Conservation (phyloP, 1,140 invertebrate genomes). For the Battus philenor region DNA sequence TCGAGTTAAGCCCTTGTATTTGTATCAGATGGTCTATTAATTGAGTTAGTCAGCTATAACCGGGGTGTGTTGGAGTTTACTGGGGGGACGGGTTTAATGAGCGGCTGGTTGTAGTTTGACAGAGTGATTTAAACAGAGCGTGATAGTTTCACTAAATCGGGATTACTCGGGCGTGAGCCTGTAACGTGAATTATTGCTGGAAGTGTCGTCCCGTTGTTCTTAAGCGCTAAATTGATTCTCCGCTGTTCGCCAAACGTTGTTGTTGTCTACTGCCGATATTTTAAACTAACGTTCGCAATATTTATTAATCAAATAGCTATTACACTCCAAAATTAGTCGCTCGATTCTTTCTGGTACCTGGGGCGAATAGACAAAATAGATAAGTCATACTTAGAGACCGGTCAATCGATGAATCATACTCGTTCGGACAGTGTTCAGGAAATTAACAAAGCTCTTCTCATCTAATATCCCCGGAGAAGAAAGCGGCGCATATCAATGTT, state of each 20-base stretch:
- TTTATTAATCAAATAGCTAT: no score
- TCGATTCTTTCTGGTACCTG: no score
- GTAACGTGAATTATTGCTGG: conserved; percentile 43
- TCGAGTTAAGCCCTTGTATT: conserved; percentile 24
- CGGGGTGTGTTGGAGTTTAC: conserved; percentile 45
- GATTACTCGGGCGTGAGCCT: conserved; percentile 47
- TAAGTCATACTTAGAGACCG: no score
- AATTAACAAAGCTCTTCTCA: no score
- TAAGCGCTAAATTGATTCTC: conserved; percentile 13
- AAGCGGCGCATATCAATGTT: no score
- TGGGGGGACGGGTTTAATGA: conserved; percentile 51
- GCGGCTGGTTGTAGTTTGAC: conserved; percentile 64
- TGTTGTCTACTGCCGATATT: neutral
- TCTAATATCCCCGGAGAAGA: no score
- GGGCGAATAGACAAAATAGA: no score
- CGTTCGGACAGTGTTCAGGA: no score
- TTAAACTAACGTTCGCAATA: conserved; percentile 1
- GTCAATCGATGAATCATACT: no score
- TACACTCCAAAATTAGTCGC: neutral
- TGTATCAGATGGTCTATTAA: conserved; percentile 34
- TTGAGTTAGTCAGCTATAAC: conserved; percentile 43
- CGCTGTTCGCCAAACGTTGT: conserved; percentile 8
- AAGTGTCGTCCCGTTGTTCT: conserved; percentile 21
- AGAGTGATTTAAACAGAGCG: conserved; percentile 57
- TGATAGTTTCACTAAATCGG: conserved; percentile 63